Conservation (phyloP, 1,140 invertebrate species). For the Tachypleus tridentatus region DNA sequence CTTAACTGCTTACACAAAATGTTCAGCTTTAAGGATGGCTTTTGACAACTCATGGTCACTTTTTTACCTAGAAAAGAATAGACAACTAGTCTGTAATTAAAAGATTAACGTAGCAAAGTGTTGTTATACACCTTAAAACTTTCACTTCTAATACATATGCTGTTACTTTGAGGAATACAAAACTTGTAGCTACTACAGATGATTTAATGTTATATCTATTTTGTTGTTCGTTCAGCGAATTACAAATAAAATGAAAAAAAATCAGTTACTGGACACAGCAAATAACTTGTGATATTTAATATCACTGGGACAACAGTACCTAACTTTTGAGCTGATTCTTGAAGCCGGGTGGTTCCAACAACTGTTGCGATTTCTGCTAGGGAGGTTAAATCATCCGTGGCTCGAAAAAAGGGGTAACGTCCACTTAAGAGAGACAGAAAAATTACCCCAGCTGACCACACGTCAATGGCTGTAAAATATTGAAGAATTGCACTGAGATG, state of each 20-base stretch:
- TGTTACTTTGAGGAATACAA: too few relatives aligned
- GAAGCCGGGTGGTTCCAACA: constrained; percentile 56
- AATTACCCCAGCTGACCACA: constrained; percentile 81
- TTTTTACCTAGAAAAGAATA: too few relatives aligned
- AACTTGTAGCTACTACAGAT: too few relatives aligned
- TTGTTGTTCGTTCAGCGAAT: too few relatives aligned
- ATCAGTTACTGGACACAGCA: too few relatives aligned
- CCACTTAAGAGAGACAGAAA: constrained; percentile 63
- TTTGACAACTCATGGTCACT: constrained; percentile 19
- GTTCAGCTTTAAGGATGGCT: constrained; percentile 40
- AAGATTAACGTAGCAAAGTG: too few relatives aligned
- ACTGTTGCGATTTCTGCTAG: constrained; percentile 69
- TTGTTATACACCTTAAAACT: too few relatives aligned
- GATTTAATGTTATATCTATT: too few relatives aligned
- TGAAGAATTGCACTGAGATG: neutral
- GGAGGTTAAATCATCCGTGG: constrained; percentile 62
- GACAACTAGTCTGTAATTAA: too few relatives aligned
- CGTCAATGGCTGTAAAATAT: constrained; percentile 56
- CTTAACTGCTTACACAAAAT: constrained; percentile 35
- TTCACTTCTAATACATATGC: too few relatives aligned
- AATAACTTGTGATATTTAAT: too few relatives aligned
- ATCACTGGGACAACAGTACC: constrained; percentile 36
- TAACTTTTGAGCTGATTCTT: constrained; percentile 51
- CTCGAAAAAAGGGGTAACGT: constrained; percentile 71
- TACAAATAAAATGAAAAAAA: too few relatives aligned